Conservation (phyloP, 2,113 vertebrate species). For the Spilogale gracilis region DNA sequence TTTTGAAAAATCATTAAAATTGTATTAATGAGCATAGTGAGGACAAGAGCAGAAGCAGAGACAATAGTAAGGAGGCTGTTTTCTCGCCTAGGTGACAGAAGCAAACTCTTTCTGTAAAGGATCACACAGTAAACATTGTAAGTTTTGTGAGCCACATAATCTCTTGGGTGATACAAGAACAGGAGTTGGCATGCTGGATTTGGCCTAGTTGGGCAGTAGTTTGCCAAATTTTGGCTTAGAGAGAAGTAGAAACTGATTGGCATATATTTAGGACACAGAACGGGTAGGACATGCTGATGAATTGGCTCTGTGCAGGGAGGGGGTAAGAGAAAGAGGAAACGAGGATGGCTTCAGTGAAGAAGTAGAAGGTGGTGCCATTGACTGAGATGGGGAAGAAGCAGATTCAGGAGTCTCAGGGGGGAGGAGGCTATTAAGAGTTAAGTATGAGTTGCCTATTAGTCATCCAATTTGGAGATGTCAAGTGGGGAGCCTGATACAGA, state of each 20-base stretch:
- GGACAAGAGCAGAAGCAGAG: background rate
- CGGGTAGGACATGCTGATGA: conserved; percentile 35
- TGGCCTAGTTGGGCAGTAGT: background rate
- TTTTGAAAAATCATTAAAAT: background rate
- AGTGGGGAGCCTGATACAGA: background rate
- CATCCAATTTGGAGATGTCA: conserved; percentile 1
- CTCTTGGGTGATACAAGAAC: conserved; percentile 39
- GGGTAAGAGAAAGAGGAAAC: conserved; percentile 64
- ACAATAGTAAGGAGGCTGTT: background rate
- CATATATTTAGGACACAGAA: conserved; percentile 61
- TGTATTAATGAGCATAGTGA: background rate
- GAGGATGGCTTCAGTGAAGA: conserved; percentile 55
- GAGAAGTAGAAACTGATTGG: conserved; percentile 48
- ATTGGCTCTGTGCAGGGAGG: background rate
- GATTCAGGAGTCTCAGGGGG: background rate
- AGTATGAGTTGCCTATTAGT: conserved; percentile 63
- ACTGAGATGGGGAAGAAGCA: conserved; percentile 56
- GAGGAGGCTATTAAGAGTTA: conserved; percentile 58
- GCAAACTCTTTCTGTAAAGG: background rate
- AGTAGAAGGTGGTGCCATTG: conserved; percentile 51
- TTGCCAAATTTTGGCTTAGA: background rate
- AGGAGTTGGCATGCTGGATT: background rate
- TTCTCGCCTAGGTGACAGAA: background rate
- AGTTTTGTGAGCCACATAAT: background rate
- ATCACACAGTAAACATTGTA: conserved; percentile 36